Evolutionary conservation across 2,113 vertebrate genomes (phyloP), one percentile per base, ranked within the genome.

Genomic region (Hippocampus guttulatus): DNA sequence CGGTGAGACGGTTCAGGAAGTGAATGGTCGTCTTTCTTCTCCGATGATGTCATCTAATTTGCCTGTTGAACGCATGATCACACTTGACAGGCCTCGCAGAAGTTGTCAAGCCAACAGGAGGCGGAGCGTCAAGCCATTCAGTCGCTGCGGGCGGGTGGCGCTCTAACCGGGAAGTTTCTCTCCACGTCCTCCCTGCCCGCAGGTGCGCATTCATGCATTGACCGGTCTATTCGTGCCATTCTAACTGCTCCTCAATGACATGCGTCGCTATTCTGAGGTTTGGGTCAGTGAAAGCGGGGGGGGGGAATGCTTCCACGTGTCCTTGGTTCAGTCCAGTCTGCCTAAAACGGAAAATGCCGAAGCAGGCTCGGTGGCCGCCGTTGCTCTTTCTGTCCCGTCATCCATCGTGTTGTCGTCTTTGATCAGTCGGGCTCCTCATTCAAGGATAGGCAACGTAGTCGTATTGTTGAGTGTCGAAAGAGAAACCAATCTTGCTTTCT

Each of bases 171-270:
- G 66, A 95, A 95, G 86, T 96, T 98, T 82, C 91, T 96, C 79
- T 97, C 94, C 86, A 95, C 94, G 1, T 95, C 95, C 0, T 95
- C 95, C 0, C 93, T 98, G 78, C 94, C 95, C 0, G 92, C 94
- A 84, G 89, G 65, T 95, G 91, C 71, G 80, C 85, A 92, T 74
- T 7, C 16, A 52, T 21, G 14, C 3, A 8, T 47, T 18, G 20
- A 2, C 8, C 8, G 1, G 40, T 63, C 16, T 63, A 20, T 62
- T 38, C 8, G 21, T 40, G 40, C 8, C 40, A 41, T 33, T 21
- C 40, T 1, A 63, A 63, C 1, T 61, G 12, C 49, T 52, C 2
- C n/a, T 55, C 9, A 3, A 9, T 55, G n/a, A 8, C 51, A 54
- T 4, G n/a, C 4, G 51, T 21, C 18, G 51, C 20, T 54, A 21